Evolutionary conservation across 2,888 invertebrate species (phyloP).

Genomic region (Phragmatobia fuliginosa): DNA sequence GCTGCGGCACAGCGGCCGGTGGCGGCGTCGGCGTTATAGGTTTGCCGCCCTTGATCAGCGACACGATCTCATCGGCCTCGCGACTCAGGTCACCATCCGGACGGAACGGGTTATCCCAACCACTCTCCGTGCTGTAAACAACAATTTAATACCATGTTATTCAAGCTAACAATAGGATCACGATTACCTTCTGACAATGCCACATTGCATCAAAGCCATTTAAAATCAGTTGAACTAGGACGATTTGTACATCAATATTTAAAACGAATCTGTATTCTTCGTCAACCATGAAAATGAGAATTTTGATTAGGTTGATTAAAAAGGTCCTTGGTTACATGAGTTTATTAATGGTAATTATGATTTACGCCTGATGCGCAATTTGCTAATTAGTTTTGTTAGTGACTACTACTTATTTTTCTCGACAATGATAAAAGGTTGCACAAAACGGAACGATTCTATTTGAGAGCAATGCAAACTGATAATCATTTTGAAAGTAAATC

Average conservation of each 20-base stretch:
- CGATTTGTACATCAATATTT: slow-evolving; percentile 39
- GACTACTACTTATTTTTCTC: not conserved
- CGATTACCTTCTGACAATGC: slow-evolving; percentile 43
- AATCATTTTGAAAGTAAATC: no score
- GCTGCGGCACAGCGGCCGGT: slow-evolving; percentile 79
- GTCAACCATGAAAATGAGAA: slow-evolving; percentile 25
- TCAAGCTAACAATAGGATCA: slow-evolving; percentile 23
- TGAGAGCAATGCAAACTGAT: no score
- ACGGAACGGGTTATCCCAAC: slow-evolving; percentile 99
- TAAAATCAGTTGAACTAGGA: slow-evolving; percentile 30
- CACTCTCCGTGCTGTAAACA: slow-evolving; percentile 94
- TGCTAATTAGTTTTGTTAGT: slow-evolving; percentile 3
- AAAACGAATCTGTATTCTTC: slow-evolving; percentile 14
- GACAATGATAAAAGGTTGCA: not conserved
- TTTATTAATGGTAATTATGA: slow-evolving; percentile 13
- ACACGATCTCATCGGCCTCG: slow-evolving; percentile 98
- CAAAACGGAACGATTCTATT: not conserved
- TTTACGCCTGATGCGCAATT: slow-evolving; percentile 4
- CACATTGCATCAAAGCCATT: slow-evolving; percentile 31
- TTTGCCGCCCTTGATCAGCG: slow-evolving; percentile 96
- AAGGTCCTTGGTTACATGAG: slow-evolving; percentile 11
- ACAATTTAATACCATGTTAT: slow-evolving; percentile 24
- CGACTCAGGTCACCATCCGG: slow-evolving; percentile 97
- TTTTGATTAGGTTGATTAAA: slow-evolving; percentile 19
- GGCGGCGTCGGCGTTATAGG: slow-evolving; percentile 92